These are phyloP conservation scores for Ammospiza caudacuta DNA, from an alignment of 2,113 vertebrate species.

Conservation along the genomic window DNA sequence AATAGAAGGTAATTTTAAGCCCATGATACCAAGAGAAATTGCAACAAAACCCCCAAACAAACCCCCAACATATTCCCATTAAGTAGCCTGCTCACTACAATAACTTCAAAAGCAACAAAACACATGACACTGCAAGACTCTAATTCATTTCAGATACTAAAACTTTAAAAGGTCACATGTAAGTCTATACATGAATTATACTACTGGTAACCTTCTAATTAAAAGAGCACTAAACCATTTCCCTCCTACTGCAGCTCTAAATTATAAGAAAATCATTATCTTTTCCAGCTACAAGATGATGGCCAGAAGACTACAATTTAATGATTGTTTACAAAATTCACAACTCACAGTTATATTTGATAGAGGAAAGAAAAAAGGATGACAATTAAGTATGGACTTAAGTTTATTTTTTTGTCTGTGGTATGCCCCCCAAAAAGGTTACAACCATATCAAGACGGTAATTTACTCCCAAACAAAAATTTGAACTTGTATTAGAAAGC, in stretches of 20 bases:
- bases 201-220: not conserved
- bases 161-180: conserved; percentile 1
- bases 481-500: not conserved
- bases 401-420: not conserved
- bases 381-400: not conserved
- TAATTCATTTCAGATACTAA: not conserved
- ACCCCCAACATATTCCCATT: not conserved
- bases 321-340: not conserved
- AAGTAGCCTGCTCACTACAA: not conserved
- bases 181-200: not conserved
- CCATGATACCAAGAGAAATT: not conserved
- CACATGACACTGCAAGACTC: not conserved
- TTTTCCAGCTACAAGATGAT: not conserved
- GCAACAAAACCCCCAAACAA: fast-evolving
- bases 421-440: not conserved
- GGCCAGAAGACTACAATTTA: not conserved
- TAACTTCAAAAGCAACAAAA: not conserved
- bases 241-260: not conserved
- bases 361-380: not conserved
- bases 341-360: not conserved
- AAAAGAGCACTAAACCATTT: not conserved
- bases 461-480: not conserved
- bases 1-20: not conserved
- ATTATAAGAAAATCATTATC: not conserved
- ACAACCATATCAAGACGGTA: not conserved